Base-by-base conservation (phyloP, 2,888 invertebrate species). In the Osmoderma eremita region DNA sequence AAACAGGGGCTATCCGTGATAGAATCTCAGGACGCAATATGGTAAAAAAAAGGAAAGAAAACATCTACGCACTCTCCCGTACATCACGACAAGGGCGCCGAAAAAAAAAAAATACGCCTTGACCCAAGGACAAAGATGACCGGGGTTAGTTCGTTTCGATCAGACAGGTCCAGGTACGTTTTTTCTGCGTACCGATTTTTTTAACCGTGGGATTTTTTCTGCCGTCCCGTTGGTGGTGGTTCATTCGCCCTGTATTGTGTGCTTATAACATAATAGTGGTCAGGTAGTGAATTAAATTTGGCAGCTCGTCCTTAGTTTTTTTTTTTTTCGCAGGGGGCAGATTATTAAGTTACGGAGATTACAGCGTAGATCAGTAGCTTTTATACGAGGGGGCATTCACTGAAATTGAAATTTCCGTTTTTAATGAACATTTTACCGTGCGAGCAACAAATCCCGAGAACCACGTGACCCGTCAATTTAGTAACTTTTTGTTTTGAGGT, bases 1-100 rank as follows among this genome's bases (percentile, higher is more conserved):
- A 75, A 74, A 72, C 73, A 72, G 67, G 69, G 69, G 71, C 72
- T 71, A 70, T 71, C 70, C 68, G 67, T 70, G 70, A 71, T 70
- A 65, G 68, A 70, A 71, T 73, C 72, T 73, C 58, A 45, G 58
- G 22, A 24, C 45, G 15, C 42, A 20, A 45, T 24, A 58, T 45
- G 24, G 15, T 15, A 58, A 45, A 24, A 24, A 58, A 58, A 58
- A 42, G 45, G 45, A 58, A 20, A 17, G 24, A 50, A 22, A 30
- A 30, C 30, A 30, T 3, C 50, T 24, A 24, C 4, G 13, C 13
- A 5, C 6, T 53, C 30, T 56, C 36, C 45, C 30, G 65, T 58
- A 67, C 70, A 69, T 70, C 61, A 63, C 68, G 62, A 54, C 24
- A 67, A 63, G 63, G 30, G 54, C 64, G 66, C 63, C 70, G 30